These are phyloP conservation scores for Dendropsophus ebraccatus DNA, from an alignment of 2,113 vertebrate genomes.

Conservation along the genomic window DNA sequence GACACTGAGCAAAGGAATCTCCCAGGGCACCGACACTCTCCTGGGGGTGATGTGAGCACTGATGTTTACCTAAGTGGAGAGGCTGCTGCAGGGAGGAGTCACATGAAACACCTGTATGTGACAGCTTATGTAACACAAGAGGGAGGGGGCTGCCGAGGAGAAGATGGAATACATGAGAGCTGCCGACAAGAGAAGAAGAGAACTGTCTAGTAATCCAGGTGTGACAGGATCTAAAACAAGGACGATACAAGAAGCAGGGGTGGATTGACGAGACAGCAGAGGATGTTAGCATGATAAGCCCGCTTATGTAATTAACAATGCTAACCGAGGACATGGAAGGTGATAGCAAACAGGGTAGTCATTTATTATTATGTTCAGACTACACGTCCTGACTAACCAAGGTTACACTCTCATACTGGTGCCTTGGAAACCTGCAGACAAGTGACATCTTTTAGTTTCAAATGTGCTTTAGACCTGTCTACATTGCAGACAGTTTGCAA, in stretches of 20 bases:
- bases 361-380: slow-evolving; percentile 29
- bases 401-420: slow-evolving; percentile 6
- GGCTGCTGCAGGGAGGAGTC: slow-evolving; percentile 49
- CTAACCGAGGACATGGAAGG: slow-evolving; percentile 1
- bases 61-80: slow-evolving; percentile 56
- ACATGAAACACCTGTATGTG: slow-evolving; percentile 50
- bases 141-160: slow-evolving; percentile 9
- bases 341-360: not conserved
- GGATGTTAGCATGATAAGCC: slow-evolving; percentile 13
- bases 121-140: slow-evolving; percentile 47
- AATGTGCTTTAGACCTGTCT: not conserved
- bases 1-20: slow-evolving; percentile 54
- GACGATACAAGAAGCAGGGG: not conserved
- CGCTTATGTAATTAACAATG: slow-evolving; percentile 25
- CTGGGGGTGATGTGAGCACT: slow-evolving; percentile 35
- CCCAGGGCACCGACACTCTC: slow-evolving; percentile 40
- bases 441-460: slow-evolving; percentile 6
- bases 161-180: not conserved
- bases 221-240: slow-evolving; percentile 39
- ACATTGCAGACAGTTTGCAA: not conserved
- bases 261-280: not conserved
- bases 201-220: slow-evolving; percentile 39
- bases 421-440: slow-evolving; percentile 13
- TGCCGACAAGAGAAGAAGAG: slow-evolving; percentile 21
- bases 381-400: slow-evolving; percentile 8